phyloP scores from a whole-genome alignment of 1,140 invertebrate species.

The Drosophila lacteicornis region DNA sequence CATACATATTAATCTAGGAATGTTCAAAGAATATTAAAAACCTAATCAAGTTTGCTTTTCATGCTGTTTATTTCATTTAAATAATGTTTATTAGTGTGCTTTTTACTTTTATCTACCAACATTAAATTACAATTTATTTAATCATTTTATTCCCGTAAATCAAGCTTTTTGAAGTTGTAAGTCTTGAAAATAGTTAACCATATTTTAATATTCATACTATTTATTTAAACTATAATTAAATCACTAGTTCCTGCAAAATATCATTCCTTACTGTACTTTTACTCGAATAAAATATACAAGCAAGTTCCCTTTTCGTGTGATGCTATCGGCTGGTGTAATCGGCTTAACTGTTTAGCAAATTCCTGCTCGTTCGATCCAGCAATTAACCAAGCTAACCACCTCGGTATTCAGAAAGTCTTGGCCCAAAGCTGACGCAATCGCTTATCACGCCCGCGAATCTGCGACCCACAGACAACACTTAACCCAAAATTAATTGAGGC shows the following conservation, averaged over 20 bases:
- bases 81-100: background rate
- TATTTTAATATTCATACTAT: no score
- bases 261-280: background rate
- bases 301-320: conserved; percentile 27
- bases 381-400: conserved; percentile 26
- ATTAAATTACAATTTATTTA: no score
- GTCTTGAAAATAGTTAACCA: no score
- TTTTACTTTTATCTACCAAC: background rate
- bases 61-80: background rate
- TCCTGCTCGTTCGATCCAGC: conserved; percentile 44
- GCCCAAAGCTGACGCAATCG: conserved; percentile 60
- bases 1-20: background rate
- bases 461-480: conserved; percentile 47
- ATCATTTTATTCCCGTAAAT: no score
- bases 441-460: conserved; percentile 66
- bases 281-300: background rate
- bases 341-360: conserved; percentile 33
- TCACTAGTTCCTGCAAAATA: background rate
- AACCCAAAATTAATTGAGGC: conserved; percentile 73
- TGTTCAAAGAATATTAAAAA: background rate
- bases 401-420: conserved; percentile 11
- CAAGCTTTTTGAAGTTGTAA: no score
- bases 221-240: background rate
- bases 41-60: no score
- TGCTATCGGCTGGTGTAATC: conserved; percentile 29